phyloP scores from a whole-genome alignment of 2,113 vertebrate genomes.

The Apus apus region DNA sequence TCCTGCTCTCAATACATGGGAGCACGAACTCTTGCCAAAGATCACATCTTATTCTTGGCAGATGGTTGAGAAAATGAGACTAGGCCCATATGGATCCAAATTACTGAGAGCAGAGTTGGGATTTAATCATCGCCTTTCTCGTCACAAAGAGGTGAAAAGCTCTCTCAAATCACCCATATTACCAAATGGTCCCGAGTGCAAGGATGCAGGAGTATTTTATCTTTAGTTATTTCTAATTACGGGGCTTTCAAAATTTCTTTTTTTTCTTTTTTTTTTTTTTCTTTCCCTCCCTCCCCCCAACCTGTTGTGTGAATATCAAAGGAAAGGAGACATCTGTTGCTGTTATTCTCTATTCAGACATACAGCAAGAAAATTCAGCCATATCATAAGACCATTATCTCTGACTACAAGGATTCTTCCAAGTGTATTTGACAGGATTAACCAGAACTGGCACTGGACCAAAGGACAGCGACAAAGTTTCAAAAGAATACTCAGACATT shows the following conservation, averaged over 20 bases:
- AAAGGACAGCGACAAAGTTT: background rate
- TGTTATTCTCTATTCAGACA: background rate
- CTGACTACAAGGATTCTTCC: slow-evolving; percentile 8
- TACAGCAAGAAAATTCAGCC: background rate
- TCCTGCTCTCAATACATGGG: background rate
- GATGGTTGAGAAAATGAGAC: background rate
- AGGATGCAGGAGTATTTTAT: background rate
- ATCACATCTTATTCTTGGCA: slow-evolving; percentile 17
- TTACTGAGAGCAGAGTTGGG: background rate
- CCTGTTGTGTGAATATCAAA: background rate
- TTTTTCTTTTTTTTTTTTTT: background rate
- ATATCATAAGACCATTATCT: background rate
- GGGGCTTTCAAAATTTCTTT: background rate
- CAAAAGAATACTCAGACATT: background rate
- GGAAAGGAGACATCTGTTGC: background rate
- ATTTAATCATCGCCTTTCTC: background rate
- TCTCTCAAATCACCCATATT: background rate
- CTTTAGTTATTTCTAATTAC: slow-evolving; percentile 17
- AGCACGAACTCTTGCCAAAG: background rate
- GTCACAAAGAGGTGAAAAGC: background rate
- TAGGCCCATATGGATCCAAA: background rate
- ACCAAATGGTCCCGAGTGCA: background rate
- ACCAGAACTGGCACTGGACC: background rate
- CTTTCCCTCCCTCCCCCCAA: background rate
- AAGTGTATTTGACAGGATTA: background rate